Conservation (phyloP, 1,140 invertebrate species). For the Zaprionus nigranus region DNA sequence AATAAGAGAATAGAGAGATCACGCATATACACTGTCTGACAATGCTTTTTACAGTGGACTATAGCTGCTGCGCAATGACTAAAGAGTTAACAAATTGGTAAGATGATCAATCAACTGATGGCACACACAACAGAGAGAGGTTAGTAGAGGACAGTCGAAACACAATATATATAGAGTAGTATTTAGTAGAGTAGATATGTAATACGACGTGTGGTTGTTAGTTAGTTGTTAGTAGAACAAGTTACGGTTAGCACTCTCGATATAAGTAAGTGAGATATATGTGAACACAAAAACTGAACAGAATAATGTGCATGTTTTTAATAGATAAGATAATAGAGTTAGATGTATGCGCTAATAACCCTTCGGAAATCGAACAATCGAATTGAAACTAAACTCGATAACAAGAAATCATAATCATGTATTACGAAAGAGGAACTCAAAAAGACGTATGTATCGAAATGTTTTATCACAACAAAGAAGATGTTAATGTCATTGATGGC, state of each 20-base stretch:
- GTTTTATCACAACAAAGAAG: conserved; percentile 66
- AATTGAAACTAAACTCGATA: conserved; percentile 17
- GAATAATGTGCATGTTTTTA: conserved; percentile 6
- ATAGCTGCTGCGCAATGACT: conserved; percentile 46
- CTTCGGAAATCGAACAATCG: conserved; percentile 55
- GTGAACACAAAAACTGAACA: conserved; percentile 10
- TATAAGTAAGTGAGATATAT: background rate
- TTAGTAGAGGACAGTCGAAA: conserved; percentile 77
- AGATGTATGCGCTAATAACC: conserved; percentile 42
- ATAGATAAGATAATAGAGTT: conserved; percentile 6
- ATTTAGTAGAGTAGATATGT: conserved; percentile 2
- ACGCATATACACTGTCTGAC: conserved; percentile 21
- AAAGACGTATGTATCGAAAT: conserved; percentile 52
- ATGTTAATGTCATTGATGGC: conserved; percentile 58
- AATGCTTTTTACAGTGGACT: conserved; percentile 37
- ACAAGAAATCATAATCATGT: conserved; percentile 11
- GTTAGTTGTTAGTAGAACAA: conserved; percentile 70
- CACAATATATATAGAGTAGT: conserved; percentile 60
- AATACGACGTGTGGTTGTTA: conserved; percentile 35
- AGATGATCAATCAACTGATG: conserved; percentile 61
- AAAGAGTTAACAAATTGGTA: conserved; percentile 31
- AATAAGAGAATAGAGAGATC: conserved; percentile 16
- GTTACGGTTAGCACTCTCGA: conserved; percentile 77
- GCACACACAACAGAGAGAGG: conserved; percentile 63
- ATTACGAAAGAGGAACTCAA: conserved; percentile 63